A percentile compares a stretch with the other conserved stretches of the same genome.
phyloP scores from a whole-genome alignment of 2,888 invertebrate genomes.

The Mythimna loreyi region DNA sequence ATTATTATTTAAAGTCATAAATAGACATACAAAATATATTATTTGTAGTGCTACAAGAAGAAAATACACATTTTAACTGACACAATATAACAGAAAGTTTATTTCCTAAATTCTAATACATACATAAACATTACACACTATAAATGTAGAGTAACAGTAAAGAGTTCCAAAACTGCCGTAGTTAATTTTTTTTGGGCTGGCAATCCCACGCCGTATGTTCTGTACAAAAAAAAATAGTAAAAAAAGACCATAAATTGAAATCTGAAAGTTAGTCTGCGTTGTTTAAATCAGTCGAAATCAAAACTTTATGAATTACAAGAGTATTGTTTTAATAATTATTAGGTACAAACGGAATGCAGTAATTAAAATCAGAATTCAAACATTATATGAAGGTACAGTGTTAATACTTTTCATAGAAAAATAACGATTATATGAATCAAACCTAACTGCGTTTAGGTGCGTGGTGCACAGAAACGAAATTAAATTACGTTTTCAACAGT shows the following conservation, averaged over 20 bases:
- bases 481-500: too few species aligned
- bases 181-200: constrained; percentile 35
- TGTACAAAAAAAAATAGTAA: constrained; percentile 33
- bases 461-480: too few species aligned
- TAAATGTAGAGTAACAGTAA: constrained; percentile 51
- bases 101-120: constrained; percentile 50
- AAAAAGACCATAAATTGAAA: constrained; percentile 23
- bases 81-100: constrained; percentile 46
- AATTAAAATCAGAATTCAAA: constrained; percentile 30
- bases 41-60: constrained; percentile 51
- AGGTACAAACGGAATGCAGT: constrained; percentile 55
- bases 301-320: constrained; percentile 16
- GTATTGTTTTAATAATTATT: constrained; percentile 29
- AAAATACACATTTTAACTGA: constrained; percentile 43
- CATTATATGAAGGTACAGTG: constrained; percentile 31
- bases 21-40: constrained; percentile 66
- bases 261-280: constrained; percentile 32
- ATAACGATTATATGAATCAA: constrained; percentile 28
- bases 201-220: constrained; percentile 33
- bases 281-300: constrained; percentile 51
- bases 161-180: constrained; percentile 58
- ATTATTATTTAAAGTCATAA: constrained; percentile 49
- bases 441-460: constrained; percentile 30
- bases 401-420: constrained; percentile 50
- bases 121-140: constrained; percentile 38